Conservation (phyloP, 2,113 vertebrate species). For the Centropus unirufus region DNA sequence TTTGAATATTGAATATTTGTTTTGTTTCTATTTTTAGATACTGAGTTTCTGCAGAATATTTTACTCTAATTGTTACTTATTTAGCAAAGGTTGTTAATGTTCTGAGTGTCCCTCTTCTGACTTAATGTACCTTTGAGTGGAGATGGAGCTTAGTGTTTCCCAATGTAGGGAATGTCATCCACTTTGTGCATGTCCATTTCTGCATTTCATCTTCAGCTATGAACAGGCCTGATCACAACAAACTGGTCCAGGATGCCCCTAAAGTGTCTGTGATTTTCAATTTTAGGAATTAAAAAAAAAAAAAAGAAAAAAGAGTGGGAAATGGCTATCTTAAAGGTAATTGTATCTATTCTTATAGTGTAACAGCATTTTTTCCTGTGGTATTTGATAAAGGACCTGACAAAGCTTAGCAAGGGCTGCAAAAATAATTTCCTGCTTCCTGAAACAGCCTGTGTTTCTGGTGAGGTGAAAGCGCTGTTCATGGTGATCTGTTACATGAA, state of each 20-base stretch:
- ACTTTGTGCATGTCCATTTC: not conserved
- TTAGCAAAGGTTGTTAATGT: not conserved
- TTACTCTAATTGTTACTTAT: not conserved
- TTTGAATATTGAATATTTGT: not conserved
- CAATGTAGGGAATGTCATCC: not conserved
- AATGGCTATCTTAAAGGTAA: not conserved
- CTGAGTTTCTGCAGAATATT: not conserved
- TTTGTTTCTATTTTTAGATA: conserved; percentile 31
- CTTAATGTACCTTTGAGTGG: not conserved
- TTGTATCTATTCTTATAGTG: not conserved
- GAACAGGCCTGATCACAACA: not conserved
- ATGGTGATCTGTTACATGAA: conserved; percentile 32
- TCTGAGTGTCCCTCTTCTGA: not conserved
- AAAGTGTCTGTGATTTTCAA: not conserved
- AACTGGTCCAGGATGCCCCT: not conserved
- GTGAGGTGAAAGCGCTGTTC: conserved; percentile 29
- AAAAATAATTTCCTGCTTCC: conserved; percentile 46
- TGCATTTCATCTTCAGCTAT: not conserved
- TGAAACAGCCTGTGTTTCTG: conserved; percentile 18
- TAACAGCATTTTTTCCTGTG: conserved; percentile 18
- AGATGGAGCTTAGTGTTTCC: not conserved
- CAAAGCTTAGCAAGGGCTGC: conserved; percentile 9
- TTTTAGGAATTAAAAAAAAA: not conserved
- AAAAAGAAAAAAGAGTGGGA: not conserved
- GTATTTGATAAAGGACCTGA: conserved; percentile 51